Base-by-base conservation (phyloP, 1,140 invertebrate species). In the Caenorhabditis tropicalis region DNA sequence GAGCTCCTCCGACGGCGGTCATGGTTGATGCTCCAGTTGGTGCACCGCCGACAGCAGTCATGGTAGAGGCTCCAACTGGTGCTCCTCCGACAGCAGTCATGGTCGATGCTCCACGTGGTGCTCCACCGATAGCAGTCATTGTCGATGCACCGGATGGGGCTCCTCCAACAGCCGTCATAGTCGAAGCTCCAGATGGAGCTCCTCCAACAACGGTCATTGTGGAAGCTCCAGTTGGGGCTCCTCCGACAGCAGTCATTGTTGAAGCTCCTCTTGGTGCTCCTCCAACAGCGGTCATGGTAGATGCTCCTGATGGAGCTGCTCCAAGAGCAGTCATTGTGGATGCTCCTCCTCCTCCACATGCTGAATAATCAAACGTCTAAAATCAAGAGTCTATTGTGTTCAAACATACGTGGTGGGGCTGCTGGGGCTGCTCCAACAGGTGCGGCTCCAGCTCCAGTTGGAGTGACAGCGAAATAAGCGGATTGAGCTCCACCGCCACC, bases 271-370 rank as follows among this genome's bases (percentile, higher is more conserved):
- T 29, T 56, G 82, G 58, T 1, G 24, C 53, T 39, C 82, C 82
- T n/a, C 82, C 82, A 16, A 83, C 53, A 19, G 82, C 82, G n/a
- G 53, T 83, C 82, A 83, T 83, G 2, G 82, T 83, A n/a, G 70
- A 82, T 15, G 82, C 39, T 70, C 82, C 82, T 7, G 5, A 3
- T 43, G 82, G 82, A 4, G 49, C 53, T n/a, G 27, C 82, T 12
- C 70, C 82, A 48, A 82, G 33, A 16, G 82, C 82, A 0, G 82
- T 83, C 82, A 83, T 83, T 5, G 82, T 83, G 0, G 82, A 83
- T n/a, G 82, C 27, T 29, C 82, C 82, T 33, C 29, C 58, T 16
- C 58, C 58, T 1, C 33, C n/a, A n/a, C n/a, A n/a, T n/a, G n/a
- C n/a, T n/a, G n/a, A n/a, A n/a, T n/a, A n/a, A n/a, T n/a, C n/a